Percentiles rank a stretch among this genome's conserved stretches.
Evolutionary conservation across 2,888 invertebrate species (phyloP).

Genomic region (Dysmachus trigonus): DNA sequence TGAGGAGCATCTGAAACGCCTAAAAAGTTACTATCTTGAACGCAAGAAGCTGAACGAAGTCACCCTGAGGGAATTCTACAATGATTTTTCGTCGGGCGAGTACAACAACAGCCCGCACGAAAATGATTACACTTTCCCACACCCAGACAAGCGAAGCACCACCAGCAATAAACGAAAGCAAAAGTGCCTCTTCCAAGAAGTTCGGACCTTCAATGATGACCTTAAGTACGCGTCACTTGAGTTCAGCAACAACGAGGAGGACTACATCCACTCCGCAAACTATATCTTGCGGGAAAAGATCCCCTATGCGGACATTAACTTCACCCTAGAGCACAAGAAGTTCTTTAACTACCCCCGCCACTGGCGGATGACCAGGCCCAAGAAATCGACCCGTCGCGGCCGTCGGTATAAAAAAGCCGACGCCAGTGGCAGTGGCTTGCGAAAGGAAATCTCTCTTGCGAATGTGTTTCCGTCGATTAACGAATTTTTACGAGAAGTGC

Average conservation of each 20-base stretch:
- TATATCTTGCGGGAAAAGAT: not conserved
- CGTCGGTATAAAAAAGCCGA: constrained; percentile 48
- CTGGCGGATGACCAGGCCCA: constrained; percentile 51
- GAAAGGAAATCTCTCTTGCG: constrained; percentile 52
- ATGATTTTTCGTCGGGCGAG: constrained; percentile 47
- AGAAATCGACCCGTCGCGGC: constrained; percentile 44
- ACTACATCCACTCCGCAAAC: constrained; percentile 44
- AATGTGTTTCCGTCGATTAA: constrained; percentile 53
- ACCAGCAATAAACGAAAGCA: constrained; percentile 50
- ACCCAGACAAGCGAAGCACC: constrained; percentile 53
- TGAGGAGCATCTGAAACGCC: constrained; percentile 53
- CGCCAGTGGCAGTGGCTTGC: constrained; percentile 19
- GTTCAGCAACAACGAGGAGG: constrained; percentile 44
- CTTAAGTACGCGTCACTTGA: constrained; percentile 49
- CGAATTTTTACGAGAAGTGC: constrained; percentile 44
- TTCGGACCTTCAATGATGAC: constrained; percentile 52
- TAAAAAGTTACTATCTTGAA: constrained; percentile 54
- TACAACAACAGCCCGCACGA: constrained; percentile 43
- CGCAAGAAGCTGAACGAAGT: constrained; percentile 53
- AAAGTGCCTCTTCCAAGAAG: constrained; percentile 53
- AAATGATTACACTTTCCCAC: constrained; percentile 52
- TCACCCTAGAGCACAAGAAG: constrained; percentile 40
- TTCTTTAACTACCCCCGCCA: constrained; percentile 52
- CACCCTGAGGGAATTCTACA: constrained; percentile 52
- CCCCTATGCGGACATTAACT: constrained; percentile 49